phyloP scores from a whole-genome alignment of 2,113 vertebrate genomes.

The Casuarius casuarius region DNA sequence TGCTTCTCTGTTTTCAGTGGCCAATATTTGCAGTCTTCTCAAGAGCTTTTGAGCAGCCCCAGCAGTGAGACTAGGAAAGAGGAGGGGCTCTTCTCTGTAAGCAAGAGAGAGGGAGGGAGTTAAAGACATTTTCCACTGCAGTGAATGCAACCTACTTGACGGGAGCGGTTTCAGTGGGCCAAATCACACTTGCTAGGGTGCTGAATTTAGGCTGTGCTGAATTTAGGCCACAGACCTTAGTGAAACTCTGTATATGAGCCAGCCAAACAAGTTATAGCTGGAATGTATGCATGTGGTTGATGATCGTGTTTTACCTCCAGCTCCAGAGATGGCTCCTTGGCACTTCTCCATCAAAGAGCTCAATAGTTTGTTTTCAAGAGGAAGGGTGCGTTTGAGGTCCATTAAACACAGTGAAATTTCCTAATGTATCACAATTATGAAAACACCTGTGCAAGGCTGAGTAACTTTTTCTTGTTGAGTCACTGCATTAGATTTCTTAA shows the following conservation, averaged over 20 bases:
- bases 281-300: too few relatives aligned
- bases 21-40: neutral
- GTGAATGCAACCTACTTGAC: neutral
- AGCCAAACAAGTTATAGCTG: neutral
- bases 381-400: neutral
- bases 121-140: neutral
- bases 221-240: neutral
- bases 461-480: conserved; percentile 34
- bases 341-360: neutral
- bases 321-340: neutral
- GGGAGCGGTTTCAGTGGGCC: neutral
- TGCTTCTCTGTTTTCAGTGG: neutral
- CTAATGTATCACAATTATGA: neutral
- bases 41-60: neutral
- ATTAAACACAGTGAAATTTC: neutral
- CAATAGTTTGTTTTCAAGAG: neutral
- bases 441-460: conserved; percentile 1
- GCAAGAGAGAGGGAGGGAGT: neutral
- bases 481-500: neutral
- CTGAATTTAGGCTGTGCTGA: neutral
- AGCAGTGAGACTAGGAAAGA: neutral
- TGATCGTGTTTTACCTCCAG: neutral
- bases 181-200: neutral
- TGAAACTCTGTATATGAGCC: neutral
- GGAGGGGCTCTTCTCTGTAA: neutral